Evolutionary conservation across 2,797 vertebrate genomes (phyloP).

Genomic region (Enteromius paludinosus): DNA sequence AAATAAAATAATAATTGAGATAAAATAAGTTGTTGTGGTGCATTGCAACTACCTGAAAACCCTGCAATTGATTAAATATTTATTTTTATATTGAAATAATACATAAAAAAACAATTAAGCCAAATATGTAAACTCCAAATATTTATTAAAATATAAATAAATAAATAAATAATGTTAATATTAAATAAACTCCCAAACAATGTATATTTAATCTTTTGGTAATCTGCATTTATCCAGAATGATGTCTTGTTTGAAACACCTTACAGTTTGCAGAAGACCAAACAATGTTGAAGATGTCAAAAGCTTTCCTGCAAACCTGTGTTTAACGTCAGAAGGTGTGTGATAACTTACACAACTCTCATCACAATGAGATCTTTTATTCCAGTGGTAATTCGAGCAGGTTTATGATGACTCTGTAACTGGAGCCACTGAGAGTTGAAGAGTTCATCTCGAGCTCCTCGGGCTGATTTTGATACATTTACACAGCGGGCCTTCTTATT

Average conservation of each 20-base stretch:
- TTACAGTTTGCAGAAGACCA: background rate
- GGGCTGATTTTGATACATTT: background rate
- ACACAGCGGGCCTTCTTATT: background rate
- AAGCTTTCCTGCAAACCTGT: background rate
- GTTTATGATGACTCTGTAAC: constrained; percentile 10
- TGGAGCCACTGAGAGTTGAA: background rate
- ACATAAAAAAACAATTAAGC: no score
- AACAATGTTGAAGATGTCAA: background rate
- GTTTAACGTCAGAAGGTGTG: background rate
- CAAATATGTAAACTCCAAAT: background rate
- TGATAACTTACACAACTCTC: background rate
- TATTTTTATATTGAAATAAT: no score
- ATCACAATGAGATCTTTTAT: constrained; percentile 9
- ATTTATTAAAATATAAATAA: background rate
- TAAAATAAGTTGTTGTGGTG: background rate
- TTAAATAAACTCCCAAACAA: background rate
- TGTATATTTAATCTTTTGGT: background rate
- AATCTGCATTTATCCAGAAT: background rate
- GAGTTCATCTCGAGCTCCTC: background rate
- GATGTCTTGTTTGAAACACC: background rate
- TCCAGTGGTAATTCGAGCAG: background rate
- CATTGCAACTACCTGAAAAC: background rate
- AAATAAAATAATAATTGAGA: no score
- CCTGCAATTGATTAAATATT: no score
- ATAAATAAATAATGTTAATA: no score